A percentile compares a stretch with the other conserved stretches of the same genome.
Conservation (phyloP, 2,113 vertebrate species). For the Trematomus loennbergii region DNA sequence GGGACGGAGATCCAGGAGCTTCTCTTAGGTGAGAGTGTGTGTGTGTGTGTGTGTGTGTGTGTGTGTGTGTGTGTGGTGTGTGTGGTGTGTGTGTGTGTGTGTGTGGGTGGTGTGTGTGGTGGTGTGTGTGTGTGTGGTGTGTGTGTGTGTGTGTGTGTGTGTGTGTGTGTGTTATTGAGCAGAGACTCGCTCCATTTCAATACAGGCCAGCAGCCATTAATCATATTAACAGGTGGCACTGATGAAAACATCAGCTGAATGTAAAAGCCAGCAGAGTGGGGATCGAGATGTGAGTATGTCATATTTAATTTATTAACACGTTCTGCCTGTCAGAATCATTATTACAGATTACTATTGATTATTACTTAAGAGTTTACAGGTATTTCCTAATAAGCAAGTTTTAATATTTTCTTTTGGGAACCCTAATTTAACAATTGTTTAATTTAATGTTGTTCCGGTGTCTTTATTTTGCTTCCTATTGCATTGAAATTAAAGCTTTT, state of each 20-base stretch:
- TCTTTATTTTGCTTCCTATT: neutral
- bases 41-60: constrained; percentile 18
- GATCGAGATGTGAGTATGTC: neutral
- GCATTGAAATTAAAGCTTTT: neutral
- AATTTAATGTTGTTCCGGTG: neutral
- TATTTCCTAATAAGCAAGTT: constrained; percentile 10
- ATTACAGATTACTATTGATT: constrained; percentile 35
- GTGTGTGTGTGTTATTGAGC: constrained; percentile 22
- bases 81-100: constrained; percentile 22
- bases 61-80: constrained; percentile 20
- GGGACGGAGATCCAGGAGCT: constrained; percentile 1
- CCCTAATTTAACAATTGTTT: neutral
- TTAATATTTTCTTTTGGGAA: neutral
- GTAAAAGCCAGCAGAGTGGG: constrained; percentile 23
- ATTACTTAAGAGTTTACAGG: neutral
- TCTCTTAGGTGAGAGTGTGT: constrained; percentile 49
- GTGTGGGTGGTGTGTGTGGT: constrained; percentile 25
- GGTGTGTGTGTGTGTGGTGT: constrained; percentile 40
- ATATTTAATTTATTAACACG: constrained; percentile 30
- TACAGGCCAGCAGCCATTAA: constrained; percentile 53
- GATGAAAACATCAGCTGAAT: constrained; percentile 63
- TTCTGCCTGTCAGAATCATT: constrained; percentile 18
- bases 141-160: constrained; percentile 37
- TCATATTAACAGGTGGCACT: constrained; percentile 71
- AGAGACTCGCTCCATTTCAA: constrained; percentile 37